Base-by-base conservation (phyloP, 2,797 vertebrate genomes). In the Adrianichthys oophorus region DNA sequence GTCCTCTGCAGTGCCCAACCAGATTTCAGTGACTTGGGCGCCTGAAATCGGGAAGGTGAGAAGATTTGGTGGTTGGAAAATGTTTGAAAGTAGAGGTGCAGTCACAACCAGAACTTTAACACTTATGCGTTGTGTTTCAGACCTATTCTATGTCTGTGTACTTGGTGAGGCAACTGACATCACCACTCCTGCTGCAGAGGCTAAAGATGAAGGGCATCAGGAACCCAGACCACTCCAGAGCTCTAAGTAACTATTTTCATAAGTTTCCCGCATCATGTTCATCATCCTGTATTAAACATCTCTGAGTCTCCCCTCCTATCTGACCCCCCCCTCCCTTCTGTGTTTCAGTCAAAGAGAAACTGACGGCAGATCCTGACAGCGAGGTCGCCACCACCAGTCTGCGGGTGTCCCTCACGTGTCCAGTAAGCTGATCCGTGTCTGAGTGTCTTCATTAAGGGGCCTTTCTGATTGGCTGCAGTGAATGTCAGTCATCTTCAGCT, bases 161-260 rank as follows among this genome's bases (percentile, higher is more conserved):
- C 86, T 92, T 99, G 48, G 96, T 99, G 69, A 93, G 95, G 51
- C 97, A 99, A 83, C 93, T 99, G 62, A 99, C 97, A 0, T 99
- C 97, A 3, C 94, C 97, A 0, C 90, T 98, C 85, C 91, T 99
- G 61, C 78, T 98, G 70, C 96, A 99, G 87, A 95, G 97, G 76
- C 91, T 99, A 67, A 93, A 94, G 90, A 94, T 98, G 94, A 99
- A 98, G 90, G 97, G 96, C 66, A 98, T 98, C 86, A 88, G 97
- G 82, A 99, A 98, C 80, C 95, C 97, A 1, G 97, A 99, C 87
- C 97, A 99, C 92, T 99, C 97, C 78, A 94, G 97, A 92, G 97
- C 97, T 8, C 88, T 98, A 56, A 99, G 97, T 99, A 93, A 95
- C 2, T 3, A 21, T 12, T 16, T 37, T 12, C 32, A 12, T 2